Evolutionary conservation across 2,113 vertebrate genomes (phyloP).

Genomic region (Bos javanicus): DNA sequence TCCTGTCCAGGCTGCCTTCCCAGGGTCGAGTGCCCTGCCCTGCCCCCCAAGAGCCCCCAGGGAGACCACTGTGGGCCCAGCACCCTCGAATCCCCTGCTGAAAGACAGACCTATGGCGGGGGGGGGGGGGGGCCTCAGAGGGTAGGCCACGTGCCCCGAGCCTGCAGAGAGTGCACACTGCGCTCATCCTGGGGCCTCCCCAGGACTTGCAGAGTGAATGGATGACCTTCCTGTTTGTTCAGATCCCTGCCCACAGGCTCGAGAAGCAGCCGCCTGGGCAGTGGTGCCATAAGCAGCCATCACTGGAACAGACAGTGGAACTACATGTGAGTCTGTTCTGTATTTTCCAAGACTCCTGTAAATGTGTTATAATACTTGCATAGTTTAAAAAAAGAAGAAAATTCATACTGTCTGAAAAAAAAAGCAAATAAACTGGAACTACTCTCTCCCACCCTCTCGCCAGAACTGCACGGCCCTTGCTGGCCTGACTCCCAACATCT

Average conservation of each 20-base stretch:
- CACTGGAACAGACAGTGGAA: neutral
- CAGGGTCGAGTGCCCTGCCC: fast-evolving
- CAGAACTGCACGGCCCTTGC: neutral
- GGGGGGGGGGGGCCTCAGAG: fast-evolving
- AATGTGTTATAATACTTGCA: neutral
- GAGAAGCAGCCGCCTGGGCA: neutral
- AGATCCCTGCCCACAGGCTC: neutral
- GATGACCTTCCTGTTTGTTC: neutral
- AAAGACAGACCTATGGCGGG: neutral
- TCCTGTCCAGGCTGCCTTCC: neutral
- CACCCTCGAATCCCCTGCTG: too few species aligned
- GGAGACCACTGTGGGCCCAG: neutral
- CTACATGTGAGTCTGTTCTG: neutral
- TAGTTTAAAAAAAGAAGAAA: neutral
- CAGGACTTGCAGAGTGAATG: neutral
- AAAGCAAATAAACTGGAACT: neutral
- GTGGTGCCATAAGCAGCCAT: fast-evolving
- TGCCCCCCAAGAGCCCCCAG: neutral
- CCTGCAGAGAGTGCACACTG: fast-evolving
- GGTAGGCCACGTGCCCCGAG: fast-evolving
- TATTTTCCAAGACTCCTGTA: neutral
- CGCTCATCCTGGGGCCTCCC: neutral
- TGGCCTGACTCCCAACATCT: too few species aligned
- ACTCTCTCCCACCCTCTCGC: neutral
- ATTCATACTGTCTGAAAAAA: neutral